A percentile compares a stretch with the other conserved stretches of the same genome.
Conservation (phyloP, 2,113 vertebrate genomes). For the Peromyscus maniculatus region DNA sequence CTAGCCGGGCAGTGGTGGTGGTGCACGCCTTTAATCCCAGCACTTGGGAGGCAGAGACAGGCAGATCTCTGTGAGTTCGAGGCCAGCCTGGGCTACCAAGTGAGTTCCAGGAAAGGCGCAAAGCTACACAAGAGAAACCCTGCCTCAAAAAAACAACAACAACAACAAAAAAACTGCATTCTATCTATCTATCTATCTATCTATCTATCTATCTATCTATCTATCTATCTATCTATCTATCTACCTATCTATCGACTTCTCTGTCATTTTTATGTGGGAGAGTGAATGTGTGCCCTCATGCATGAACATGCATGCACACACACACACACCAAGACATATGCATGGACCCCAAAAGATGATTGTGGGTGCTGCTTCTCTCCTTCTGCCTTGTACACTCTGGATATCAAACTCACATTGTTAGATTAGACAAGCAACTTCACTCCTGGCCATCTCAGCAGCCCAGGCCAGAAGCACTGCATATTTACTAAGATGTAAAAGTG, state of each 20-base stretch:
- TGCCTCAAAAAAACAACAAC: no score
- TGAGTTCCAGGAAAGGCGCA: no score
- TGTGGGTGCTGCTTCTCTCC: neutral
- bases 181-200: no score
- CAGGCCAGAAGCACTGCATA: neutral
- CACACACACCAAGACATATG: neutral
- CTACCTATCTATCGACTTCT: neutral
- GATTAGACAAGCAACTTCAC: no score
- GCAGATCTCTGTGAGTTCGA: no score
- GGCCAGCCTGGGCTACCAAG: no score
- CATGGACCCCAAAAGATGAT: neutral
- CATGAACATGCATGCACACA: neutral
- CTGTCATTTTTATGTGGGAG: neutral
- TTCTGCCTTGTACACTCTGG: neutral
- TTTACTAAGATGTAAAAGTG: neutral
- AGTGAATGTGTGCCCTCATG: neutral
- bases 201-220: no score
- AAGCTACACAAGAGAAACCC: no score
- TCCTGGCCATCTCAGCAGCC: neutral
- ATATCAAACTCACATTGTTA: neutral
- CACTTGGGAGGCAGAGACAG: no score
- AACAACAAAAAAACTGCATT: no score
- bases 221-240: neutral
- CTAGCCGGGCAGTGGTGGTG: no score
- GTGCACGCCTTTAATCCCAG: no score